These are phyloP conservation scores for Mellilla xanthometata DNA, from an alignment of 2,888 invertebrate genomes.

Conservation along the genomic window DNA sequence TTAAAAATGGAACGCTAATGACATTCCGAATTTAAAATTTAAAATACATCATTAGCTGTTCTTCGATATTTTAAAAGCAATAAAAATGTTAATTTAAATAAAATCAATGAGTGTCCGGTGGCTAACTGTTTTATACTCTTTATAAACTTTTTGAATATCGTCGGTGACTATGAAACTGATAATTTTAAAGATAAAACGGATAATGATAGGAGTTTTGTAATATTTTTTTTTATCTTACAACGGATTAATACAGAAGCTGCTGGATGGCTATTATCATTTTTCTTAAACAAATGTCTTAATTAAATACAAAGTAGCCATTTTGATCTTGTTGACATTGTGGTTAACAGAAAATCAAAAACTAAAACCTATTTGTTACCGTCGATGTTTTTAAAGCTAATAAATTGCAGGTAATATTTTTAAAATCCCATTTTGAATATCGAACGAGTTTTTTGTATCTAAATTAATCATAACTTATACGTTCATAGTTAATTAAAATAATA, in stretches of 20 bases:
- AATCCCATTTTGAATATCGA: slow-evolving; percentile 8
- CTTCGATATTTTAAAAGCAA: slow-evolving; percentile 30
- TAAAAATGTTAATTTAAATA: slow-evolving; percentile 30
- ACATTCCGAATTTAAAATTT: slow-evolving; percentile 46
- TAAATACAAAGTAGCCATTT: background rate
- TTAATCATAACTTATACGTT: slow-evolving; percentile 37
- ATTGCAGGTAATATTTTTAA: slow-evolving; percentile 4
- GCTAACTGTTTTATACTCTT: slow-evolving; percentile 15
- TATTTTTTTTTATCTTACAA: slow-evolving; percentile 5
- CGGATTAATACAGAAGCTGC: slow-evolving; percentile 7
- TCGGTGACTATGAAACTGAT: slow-evolving; percentile 15
- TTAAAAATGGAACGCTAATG: slow-evolving; percentile 56
- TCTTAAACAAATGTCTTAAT: slow-evolving; percentile 5
- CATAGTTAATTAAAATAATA: slow-evolving; percentile 68
- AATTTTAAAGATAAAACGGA: slow-evolving; percentile 13
- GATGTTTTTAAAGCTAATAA: background rate
- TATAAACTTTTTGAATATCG: slow-evolving; percentile 12
- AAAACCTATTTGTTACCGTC: background rate
- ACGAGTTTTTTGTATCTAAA: slow-evolving; percentile 7
- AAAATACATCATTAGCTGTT: slow-evolving; percentile 43
- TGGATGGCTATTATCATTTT: slow-evolving; percentile 1
- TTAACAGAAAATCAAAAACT: background rate
- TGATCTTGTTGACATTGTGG: slow-evolving; percentile 1
- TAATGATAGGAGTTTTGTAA: slow-evolving; percentile 3
- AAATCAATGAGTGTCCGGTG: slow-evolving; percentile 23